Base-by-base conservation (phyloP, 2,888 invertebrate species). In the Tachystola acroxantha region DNA sequence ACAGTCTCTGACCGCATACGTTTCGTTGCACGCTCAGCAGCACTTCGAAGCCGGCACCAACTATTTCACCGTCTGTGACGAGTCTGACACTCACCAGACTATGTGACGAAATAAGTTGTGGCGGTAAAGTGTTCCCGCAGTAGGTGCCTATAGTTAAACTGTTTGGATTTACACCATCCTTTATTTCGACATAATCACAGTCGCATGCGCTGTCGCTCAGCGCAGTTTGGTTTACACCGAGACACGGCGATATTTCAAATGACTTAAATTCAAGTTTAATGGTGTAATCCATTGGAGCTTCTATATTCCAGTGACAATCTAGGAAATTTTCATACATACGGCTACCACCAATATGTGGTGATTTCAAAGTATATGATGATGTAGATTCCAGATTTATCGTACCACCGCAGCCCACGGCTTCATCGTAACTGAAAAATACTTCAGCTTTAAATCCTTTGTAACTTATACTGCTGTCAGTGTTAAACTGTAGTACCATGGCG, bases 281-380 rank as follows among this genome's bases (percentile, higher is more conserved):
- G 4, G 90, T 80, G 46, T 91, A 88, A 35, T 90, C 91, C 1
- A 58, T 57, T 0, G 89, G 85, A 0, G 91, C 91, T 32, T 66
- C 74, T 26, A 96, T 80, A 3, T 75, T 69, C 94, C 96, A 97
- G 32, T 89, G 84, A 60, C 97, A 97, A 50, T 95, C 93, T 50
- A 95, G 80, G 47, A 88, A 80, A 24, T 88, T 70, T 45, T 91
- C 91, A 58, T 94, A 93, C 1, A 69, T 68, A 0, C 88, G 75
- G 13, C 69, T 70, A 12, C 56, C 54, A 25, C 49, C 59, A 27
- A 80, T 57, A 1, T 74, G 48, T 10, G 81, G 81, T 12, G 80
- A 70, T 50, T 71, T 82, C 4, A 91, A 73, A 29, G 40, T 69
- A 24, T 64, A 49, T 7, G 72, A 46, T 3, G 72, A 64, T 37